Base-by-base conservation (phyloP, 2,113 vertebrate genomes). In the Microcebus ravelobensis region DNA sequence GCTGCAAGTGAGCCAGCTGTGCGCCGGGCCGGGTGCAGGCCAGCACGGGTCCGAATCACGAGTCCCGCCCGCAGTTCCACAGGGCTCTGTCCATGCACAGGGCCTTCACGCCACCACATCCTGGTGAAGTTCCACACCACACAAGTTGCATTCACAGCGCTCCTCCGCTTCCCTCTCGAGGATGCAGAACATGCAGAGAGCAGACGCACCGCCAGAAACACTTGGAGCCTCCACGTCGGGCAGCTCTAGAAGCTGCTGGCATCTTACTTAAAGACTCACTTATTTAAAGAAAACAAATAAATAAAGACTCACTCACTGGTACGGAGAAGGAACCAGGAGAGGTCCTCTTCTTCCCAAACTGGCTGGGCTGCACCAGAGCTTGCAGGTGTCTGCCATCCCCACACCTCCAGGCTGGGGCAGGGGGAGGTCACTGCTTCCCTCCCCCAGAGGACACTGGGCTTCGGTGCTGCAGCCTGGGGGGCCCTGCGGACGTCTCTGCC, bases 311-410 rank as follows among this genome's bases (percentile, higher is more conserved):
- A 13, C 27, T 34, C 84, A 57, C 45, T 15, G 39, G 23, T 18
- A 31, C n/a, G 4, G 71, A 55, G 65, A 39, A 50, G 65, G 34
- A 61, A 31, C 17, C 80, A 31, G 52, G 34, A 42, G 21, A 31
- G 4, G 59, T 34, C 55, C 29, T 45, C 59, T 59, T 57, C 29
- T 42, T 82, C 82, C 89, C 20, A n/a, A 27, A 59, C 3, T 50
- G 57, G 77, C 27, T 15, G 84, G 31, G 74, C 42, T 70, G 65
- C 15, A 11, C 21, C 42, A 87, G 73, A 61, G 42, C 92, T 8
- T 2, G 2, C 8, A 21, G 39, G 15, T n/a, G 86, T 42, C 15
- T 4, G 36, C 6, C 4, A 2, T 1, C 1, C 81, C 29, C 13
- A 59, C 17, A 21, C 10, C 27, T 15, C 29, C 17, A 29, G n/a